A percentile compares a stretch with the other conserved stretches of the same genome.
phyloP scores from a whole-genome alignment of 2,888 invertebrate genomes.

The Coenonympha arcania region DNA sequence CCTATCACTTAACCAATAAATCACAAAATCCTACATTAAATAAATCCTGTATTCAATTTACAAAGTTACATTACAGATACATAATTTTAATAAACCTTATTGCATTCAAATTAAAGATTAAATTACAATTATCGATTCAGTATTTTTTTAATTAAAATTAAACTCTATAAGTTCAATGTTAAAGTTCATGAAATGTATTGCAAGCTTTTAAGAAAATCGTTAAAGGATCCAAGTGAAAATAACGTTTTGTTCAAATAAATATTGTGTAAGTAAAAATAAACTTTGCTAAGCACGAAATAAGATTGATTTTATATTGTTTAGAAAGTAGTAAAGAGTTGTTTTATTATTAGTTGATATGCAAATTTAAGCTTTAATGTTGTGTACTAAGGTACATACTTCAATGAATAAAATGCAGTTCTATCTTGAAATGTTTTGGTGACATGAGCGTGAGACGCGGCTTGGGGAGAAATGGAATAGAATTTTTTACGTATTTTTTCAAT shows the following conservation, averaged over 20 bases:
- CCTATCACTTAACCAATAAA: constrained; percentile 27
- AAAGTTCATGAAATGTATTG: background rate
- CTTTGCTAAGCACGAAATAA: background rate
- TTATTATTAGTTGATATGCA: constrained; percentile 32
- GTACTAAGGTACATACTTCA: constrained; percentile 31
- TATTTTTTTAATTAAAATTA: background rate
- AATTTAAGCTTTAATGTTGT: constrained; percentile 36
- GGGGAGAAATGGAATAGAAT: constrained; percentile 40
- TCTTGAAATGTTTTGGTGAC: constrained; percentile 74
- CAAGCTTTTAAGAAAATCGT: background rate
- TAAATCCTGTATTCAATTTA: constrained; percentile 13
- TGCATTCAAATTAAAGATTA: background rate
- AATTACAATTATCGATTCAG: background rate
- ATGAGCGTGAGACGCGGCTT: constrained; percentile 54
- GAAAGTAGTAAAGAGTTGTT: constrained; percentile 6
- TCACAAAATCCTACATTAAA: constrained; percentile 16
- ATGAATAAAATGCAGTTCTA: constrained; percentile 39
- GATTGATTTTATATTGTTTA: constrained; percentile 20
- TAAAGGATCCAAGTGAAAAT: constrained; percentile 3
- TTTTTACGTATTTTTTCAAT: background rate
- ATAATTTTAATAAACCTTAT: constrained; percentile 10
- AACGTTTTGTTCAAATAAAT: constrained; percentile 21
- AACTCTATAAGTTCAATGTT: background rate
- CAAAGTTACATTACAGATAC: constrained; percentile 11
- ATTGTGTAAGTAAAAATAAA: constrained; percentile 14